Base-by-base conservation (phyloP, 2,113 vertebrate species). In the Plectropomus leopardus region DNA sequence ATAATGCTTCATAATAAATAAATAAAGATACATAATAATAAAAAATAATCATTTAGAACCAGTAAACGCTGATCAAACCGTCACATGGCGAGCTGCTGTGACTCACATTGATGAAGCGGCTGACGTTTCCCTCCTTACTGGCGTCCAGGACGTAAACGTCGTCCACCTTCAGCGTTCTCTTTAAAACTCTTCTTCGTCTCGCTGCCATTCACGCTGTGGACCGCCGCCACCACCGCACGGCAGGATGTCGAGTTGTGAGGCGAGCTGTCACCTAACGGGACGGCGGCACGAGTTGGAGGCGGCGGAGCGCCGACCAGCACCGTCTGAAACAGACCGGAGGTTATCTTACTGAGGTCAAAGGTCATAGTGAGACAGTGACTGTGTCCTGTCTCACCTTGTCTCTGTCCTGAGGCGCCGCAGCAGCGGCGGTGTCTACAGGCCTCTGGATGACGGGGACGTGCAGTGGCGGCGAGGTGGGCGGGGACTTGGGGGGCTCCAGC, bases 91-190 rank as follows among this genome's bases (percentile, higher is more conserved):
- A 3, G 2, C 36, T 10, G 7, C 11, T 40, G 8, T 7, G 36
- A 45, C 44, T 82, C 90, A 98, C 98, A 3, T 98, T 99, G 67
- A 99, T 89, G 88, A 99, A 99, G 57, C 98, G 95, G 72, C 95
- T 96, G 57, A 99, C 96, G 36, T 99, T 99, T 85, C 98, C 98
- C 93, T 99, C 97, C 87, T 93, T 96, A 50, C 96, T 96, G 65
- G 97, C 96, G 88, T 99, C 97, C 69, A 99, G 77, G 24, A 96
- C 65, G 89, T 96, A 96, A 15, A 90, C 45, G 5, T 90, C 80
- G 2, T 90, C 82, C 10, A 15, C 28, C 40, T 70, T 50, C 7
- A 34, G 16, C 1, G 13, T 17, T 60, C 71, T 75, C 73, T 89
- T 85, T 21, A 78, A n/a, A 21, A 3, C 36, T 76, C 21, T 7